Evolutionary conservation across 2,888 invertebrate species (phyloP).

Genomic region (Scotopteryx bipunctaria): DNA sequence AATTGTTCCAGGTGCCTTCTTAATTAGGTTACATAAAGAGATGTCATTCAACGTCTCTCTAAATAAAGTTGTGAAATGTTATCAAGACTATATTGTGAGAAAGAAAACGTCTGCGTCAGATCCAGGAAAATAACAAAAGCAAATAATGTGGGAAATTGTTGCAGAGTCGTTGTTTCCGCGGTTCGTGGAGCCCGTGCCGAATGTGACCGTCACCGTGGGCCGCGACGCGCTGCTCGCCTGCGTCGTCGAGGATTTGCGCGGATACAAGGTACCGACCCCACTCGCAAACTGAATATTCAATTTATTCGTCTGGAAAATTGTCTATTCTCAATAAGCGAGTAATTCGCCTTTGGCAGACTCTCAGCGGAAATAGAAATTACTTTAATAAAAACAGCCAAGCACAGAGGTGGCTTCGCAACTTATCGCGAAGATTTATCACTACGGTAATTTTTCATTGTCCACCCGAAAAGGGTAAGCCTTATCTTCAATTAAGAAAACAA

Average conservation of each 20-base stretch:
- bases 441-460: slow-evolving; percentile 36
- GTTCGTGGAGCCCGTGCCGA: slow-evolving; percentile 94
- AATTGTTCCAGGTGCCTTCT: no score
- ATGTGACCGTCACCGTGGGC: slow-evolving; percentile 94
- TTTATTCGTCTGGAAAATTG: slow-evolving; percentile 35
- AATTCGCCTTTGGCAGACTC: slow-evolving; percentile 24
- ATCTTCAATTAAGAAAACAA: slow-evolving; percentile 51
- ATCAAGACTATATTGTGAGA: slow-evolving; percentile 6
- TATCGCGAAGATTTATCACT: slow-evolving; percentile 32
- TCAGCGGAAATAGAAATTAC: slow-evolving; percentile 16
- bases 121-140: slow-evolving; percentile 14
- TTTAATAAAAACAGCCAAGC: slow-evolving; percentile 19
- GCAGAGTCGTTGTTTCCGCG: slow-evolving; percentile 86
- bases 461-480: slow-evolving; percentile 36
- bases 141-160: slow-evolving; percentile 49
- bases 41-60: no score
- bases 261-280: slow-evolving; percentile 87
- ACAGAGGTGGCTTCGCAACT: slow-evolving; percentile 18
- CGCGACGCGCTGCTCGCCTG: slow-evolving; percentile 94
- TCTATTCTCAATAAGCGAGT: slow-evolving; percentile 27
- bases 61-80: not conserved
- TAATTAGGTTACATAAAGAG: no score
- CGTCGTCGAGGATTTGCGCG: slow-evolving; percentile 93
- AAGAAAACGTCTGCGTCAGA: slow-evolving; percentile 7
- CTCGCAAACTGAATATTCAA: slow-evolving; percentile 34